Evolutionary conservation across 2,797 vertebrate genomes (phyloP).

Genomic region (Dallia pectoralis): DNA sequence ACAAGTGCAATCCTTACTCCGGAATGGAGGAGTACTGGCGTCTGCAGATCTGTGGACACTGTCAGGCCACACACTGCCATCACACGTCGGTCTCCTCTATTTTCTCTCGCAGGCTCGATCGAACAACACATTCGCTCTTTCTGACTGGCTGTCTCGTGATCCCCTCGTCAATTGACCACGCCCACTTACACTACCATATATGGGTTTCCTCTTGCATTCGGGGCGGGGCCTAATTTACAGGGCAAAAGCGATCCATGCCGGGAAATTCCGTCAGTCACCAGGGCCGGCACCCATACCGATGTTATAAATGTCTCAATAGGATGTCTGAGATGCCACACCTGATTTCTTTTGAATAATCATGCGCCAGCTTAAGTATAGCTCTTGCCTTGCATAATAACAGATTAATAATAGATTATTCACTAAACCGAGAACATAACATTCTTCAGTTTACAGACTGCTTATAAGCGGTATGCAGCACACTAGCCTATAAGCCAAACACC

Average conservation of each 20-base stretch:
- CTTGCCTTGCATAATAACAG: background rate
- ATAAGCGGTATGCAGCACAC: no score
- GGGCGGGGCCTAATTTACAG: constrained; percentile 72
- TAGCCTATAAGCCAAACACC: no score
- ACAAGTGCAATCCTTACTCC: constrained; percentile 26
- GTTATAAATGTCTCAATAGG: background rate
- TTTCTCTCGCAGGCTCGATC: constrained; percentile 29
- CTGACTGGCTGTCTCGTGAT: constrained; percentile 75
- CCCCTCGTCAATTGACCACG: constrained; percentile 58
- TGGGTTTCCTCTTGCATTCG: constrained; percentile 69
- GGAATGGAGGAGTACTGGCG: constrained; percentile 36
- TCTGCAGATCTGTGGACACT: constrained; percentile 45
- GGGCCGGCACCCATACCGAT: constrained; percentile 15
- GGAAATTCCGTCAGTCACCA: constrained; percentile 80
- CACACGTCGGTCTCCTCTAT: constrained; percentile 35
- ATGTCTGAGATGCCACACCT: background rate
- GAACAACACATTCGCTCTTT: constrained; percentile 52
- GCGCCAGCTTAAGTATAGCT: background rate
- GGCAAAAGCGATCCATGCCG: constrained; percentile 70
- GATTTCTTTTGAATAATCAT: background rate
- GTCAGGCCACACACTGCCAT: constrained; percentile 30
- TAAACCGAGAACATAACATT: no score
- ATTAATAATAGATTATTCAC: background rate
- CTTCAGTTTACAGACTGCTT: no score
- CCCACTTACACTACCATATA: constrained; percentile 79